Evolutionary conservation across 2,797 vertebrate genomes (phyloP).

Genomic region (Syngnathus acus): DNA sequence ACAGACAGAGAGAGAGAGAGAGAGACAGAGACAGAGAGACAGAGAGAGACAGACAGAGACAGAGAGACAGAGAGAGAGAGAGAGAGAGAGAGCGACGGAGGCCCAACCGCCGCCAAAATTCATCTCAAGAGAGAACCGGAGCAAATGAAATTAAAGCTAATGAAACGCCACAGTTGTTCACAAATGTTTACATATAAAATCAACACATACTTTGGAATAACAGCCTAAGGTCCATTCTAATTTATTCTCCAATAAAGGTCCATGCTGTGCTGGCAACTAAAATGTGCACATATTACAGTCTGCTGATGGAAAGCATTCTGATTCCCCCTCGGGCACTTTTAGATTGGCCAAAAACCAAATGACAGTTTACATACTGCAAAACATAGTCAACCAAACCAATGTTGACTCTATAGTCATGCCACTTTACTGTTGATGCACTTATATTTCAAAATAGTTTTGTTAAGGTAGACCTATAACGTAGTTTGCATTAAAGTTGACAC

Average conservation of each 20-base stretch:
- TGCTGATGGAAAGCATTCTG: conserved; percentile 37
- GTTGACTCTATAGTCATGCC: background rate
- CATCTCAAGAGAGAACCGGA: conserved; percentile 34
- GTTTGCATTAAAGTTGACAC: background rate
- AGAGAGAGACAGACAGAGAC: background rate
- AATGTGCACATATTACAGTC: conserved; percentile 39
- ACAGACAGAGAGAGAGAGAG: background rate
- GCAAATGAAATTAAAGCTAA: conserved; percentile 44
- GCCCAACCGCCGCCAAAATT: conserved; percentile 7
- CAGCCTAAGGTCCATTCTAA: conserved; percentile 39
- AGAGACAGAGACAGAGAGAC: too few species aligned
- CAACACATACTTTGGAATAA: conserved; percentile 50
- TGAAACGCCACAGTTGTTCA: conserved; percentile 33
- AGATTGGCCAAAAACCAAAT: conserved; percentile 47
- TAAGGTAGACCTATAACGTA: background rate
- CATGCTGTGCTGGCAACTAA: conserved; percentile 20
- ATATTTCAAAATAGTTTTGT: background rate
- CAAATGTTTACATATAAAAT: conserved; percentile 39
- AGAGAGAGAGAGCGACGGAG: too few species aligned
- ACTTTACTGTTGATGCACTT: background rate
- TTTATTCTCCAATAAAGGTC: conserved; percentile 29
- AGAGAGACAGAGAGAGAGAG: background rate
- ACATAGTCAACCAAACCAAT: background rate
- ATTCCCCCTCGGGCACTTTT: conserved; percentile 35
- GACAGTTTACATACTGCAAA: conserved; percentile 23